A percentile compares a stretch with the other conserved stretches of the same genome.
phyloP scores from a whole-genome alignment of 1,140 invertebrate species.

The Gonatopus flavifemur region DNA sequence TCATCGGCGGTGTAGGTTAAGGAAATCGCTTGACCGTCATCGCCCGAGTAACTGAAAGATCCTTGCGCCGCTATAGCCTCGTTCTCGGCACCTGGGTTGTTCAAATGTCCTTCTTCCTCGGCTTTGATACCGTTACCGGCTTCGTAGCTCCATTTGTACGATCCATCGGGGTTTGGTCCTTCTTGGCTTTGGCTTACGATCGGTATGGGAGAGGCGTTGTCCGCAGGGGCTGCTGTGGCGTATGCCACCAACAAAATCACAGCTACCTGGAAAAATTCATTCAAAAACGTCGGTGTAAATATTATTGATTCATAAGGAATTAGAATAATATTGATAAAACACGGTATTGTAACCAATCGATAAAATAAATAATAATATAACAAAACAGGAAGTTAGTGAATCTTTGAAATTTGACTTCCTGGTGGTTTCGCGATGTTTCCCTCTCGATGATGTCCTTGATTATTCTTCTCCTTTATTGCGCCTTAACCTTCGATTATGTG shows the following conservation, averaged over 20 bases:
- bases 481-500: too few species aligned
- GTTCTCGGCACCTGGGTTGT: conserved; percentile 48
- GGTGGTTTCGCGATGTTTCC: too few species aligned
- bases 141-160: conserved; percentile 55
- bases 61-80: conserved; percentile 45
- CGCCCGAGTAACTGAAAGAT: conserved; percentile 52
- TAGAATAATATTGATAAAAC: too few species aligned
- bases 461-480: too few species aligned
- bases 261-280: conserved; percentile 14
- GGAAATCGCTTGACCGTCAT: conserved; percentile 55
- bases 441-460: too few species aligned
- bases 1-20: conserved; percentile 62
- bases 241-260: conserved; percentile 19
- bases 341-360: too few species aligned
- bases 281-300: too few species aligned
- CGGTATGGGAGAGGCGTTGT: conserved; percentile 31
- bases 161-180: conserved; percentile 41
- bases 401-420: too few species aligned
- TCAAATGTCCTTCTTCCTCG: conserved; percentile 43
- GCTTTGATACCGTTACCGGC: conserved; percentile 56
- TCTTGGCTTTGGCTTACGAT: conserved; percentile 41
- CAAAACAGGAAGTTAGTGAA: too few species aligned
- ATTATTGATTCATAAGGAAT: too few species aligned
- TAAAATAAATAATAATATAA: too few species aligned
- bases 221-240: conserved; percentile 19